These are phyloP conservation scores for Andrena cerasifolii DNA, from an alignment of 1,140 invertebrate species.

Conservation along the genomic window DNA sequence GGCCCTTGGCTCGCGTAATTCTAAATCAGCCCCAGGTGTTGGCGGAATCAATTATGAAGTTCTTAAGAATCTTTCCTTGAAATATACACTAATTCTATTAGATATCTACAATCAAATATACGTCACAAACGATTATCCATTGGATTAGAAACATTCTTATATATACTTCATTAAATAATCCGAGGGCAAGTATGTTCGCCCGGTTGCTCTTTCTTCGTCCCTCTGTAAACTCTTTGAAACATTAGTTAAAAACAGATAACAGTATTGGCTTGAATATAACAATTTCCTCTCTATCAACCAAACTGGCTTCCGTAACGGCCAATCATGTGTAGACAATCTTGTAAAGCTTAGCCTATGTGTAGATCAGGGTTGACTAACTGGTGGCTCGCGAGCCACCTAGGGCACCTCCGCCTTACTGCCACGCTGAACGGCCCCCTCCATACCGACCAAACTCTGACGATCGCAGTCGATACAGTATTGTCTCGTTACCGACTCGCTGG, in stretches of 20 bases:
- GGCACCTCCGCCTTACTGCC: too few relatives aligned
- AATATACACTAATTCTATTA: conserved; percentile 35
- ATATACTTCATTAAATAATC: conserved; percentile 36
- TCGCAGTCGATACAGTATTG: too few relatives aligned
- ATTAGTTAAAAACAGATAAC: conserved; percentile 40
- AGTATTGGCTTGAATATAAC: conserved; percentile 45
- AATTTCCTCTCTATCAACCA: conserved; percentile 28
- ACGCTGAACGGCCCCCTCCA: too few relatives aligned
- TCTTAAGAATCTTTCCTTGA: conserved; percentile 28
- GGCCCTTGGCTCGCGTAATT: background rate
- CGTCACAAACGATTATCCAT: conserved; percentile 13
- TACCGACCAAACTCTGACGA: too few relatives aligned
- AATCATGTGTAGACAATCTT: conserved; percentile 41
- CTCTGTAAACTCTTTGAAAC: conserved; percentile 45
- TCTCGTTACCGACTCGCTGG: too few relatives aligned
- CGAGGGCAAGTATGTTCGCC: conserved; percentile 12
- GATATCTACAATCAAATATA: conserved; percentile 47
- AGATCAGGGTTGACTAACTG: too few relatives aligned
- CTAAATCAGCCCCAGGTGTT: background rate
- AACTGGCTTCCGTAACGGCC: conserved; percentile 33
- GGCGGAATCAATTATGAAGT: background rate
- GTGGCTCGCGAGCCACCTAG: too few relatives aligned
- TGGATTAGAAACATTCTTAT: conserved; percentile 20
- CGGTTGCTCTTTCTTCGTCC: conserved; percentile 41
- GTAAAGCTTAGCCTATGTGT: conserved; percentile 22